Conservation (phyloP, 2,888 invertebrate genomes). For the Tethea ocularis region DNA sequence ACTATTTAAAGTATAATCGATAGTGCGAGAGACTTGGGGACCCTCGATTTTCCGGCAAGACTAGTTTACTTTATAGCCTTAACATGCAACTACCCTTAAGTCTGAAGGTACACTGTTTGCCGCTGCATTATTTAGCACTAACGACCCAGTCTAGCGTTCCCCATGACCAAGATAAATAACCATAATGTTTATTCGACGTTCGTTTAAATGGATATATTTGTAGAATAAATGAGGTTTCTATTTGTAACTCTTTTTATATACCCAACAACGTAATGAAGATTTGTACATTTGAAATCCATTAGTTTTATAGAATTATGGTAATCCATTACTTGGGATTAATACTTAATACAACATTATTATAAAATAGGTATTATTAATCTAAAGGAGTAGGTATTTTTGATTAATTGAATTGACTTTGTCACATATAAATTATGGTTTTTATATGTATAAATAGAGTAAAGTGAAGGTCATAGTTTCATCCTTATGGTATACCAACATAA, state of each 20-base stretch:
- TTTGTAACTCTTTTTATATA: neutral
- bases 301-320: neutral
- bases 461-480: neutral
- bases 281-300: neutral
- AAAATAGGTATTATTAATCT: too few relatives aligned
- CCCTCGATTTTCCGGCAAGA: neutral
- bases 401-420: too few relatives aligned
- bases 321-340: too few relatives aligned
- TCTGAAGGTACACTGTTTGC: neutral
- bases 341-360: too few relatives aligned
- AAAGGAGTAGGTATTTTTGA: too few relatives aligned
- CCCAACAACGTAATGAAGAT: neutral
- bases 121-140: conserved; percentile 1
- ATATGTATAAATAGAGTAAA: neutral
- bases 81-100: neutral
- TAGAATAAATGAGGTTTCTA: neutral
- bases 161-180: neutral
- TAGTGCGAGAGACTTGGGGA: too few relatives aligned
- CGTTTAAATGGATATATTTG: neutral
- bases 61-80: neutral
- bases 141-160: neutral
- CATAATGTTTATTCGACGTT: neutral
- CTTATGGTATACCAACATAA: neutral
- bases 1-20: too few relatives aligned
- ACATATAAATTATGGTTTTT: too few relatives aligned